These are phyloP conservation scores for Sarcophaga carnaria DNA, from an alignment of 2,888 invertebrate genomes.

Conservation along the genomic window DNA sequence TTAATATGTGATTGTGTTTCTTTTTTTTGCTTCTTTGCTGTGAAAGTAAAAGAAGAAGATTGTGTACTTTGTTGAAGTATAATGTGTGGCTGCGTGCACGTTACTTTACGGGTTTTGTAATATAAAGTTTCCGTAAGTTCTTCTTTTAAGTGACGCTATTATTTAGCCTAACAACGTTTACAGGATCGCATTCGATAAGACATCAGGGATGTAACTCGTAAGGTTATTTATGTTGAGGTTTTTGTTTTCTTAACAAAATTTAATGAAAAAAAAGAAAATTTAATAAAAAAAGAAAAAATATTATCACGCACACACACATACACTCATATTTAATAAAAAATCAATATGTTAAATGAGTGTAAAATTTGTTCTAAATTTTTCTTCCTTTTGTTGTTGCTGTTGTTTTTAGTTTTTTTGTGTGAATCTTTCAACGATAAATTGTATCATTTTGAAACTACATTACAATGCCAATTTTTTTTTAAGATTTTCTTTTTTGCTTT, in stretches of 20 bases:
- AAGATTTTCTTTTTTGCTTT: conserved; percentile 8
- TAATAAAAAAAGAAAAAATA: background rate
- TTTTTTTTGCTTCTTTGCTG: background rate
- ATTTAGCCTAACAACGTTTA: conserved; percentile 29
- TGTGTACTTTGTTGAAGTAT: too few species aligned
- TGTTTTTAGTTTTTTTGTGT: background rate
- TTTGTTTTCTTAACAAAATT: background rate
- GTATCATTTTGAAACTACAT: background rate
- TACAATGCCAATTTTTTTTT: conserved; percentile 30
- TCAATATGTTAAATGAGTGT: background rate
- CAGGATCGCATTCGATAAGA: conserved; percentile 36
- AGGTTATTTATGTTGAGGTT: conserved; percentile 15
- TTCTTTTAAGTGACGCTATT: background rate
- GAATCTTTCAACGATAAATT: background rate
- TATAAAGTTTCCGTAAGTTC: conserved; percentile 44
- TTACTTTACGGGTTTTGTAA: conserved; percentile 10
- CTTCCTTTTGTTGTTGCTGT: background rate
- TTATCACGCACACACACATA: too few species aligned
- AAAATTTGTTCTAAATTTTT: background rate
- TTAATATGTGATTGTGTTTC: conserved; percentile 15
- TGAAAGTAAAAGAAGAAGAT: too few species aligned
- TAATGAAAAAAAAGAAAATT: background rate
- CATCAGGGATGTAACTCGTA: conserved; percentile 20
- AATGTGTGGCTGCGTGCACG: background rate
- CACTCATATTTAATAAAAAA: background rate